Evolutionary conservation across 2,888 invertebrate species (phyloP), one percentile per base, ranked within the genome.

Genomic region (Diaphora mendica): DNA sequence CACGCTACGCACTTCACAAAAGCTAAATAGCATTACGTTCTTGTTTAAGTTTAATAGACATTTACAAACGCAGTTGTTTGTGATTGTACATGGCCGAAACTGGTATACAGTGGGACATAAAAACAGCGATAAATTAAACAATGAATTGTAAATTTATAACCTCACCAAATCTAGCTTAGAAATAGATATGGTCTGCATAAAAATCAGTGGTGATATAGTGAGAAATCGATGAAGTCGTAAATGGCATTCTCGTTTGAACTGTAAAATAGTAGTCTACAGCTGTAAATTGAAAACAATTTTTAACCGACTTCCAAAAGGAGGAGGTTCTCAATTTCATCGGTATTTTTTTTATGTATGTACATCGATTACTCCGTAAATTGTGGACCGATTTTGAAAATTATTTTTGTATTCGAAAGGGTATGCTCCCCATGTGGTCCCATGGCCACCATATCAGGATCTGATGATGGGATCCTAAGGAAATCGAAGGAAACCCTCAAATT

Each of bases 141-240:
- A 69, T 73, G 65, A 70, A 35, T 75, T 75, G 72, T 70, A 68
- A 51, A 64, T 66, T 68, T 69, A 78, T 66, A 70, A 79, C 76
- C 66, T 71, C 23, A 42, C 75, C 72, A 73, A 79, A 75, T 82
- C 70, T 39, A 73, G 73, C 76, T 74, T 77, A 71, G 55, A 68
- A 75, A 66, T 64, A 51, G n/a, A 72, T 67, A 67, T 64, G 68
- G 48, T 71, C 20, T 5, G 13, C 72, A 82, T 79, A 81, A 77
- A 79, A 79, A 9, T 44, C 72, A 71, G 80, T 76, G 77, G 75
- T 77, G 11, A 66, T 35, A 71, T 55, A 33, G 20, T 7, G 2
- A 48, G 7, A 48, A 48, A 20, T 20, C 48, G 48, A 7, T 44
- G 3, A 5, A 44, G 73, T 71, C 20, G 8, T 51, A 51, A 23